These are phyloP conservation scores for Rallus limicola DNA, from an alignment of 2,113 vertebrate genomes.

Conservation along the genomic window DNA sequence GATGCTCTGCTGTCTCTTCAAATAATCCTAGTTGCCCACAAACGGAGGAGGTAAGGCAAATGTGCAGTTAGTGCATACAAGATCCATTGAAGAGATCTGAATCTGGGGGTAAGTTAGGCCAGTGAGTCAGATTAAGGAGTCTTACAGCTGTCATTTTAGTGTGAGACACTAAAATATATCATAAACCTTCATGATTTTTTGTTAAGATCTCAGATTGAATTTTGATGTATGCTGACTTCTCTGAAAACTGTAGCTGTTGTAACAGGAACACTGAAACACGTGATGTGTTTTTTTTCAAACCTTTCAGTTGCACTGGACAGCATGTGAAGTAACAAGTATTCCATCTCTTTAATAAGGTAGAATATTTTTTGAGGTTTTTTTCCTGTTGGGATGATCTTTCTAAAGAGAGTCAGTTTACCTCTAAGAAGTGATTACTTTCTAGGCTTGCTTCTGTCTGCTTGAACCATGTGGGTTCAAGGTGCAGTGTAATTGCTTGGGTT, in stretches of 20 bases:
- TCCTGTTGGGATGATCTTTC: background rate
- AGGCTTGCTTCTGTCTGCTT: background rate
- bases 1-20: background rate
- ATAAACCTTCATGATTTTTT: background rate
- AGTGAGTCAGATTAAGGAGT: background rate
- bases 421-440: background rate
- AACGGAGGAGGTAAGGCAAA: background rate
- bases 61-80: accelerated
- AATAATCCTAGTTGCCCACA: accelerated
- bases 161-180: background rate
- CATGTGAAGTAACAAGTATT: background rate
- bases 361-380: background rate
- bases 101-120: background rate
- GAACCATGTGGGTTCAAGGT: background rate
- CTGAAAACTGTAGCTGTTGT: background rate
- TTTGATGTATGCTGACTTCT: accelerated
- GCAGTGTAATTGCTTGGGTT: background rate
- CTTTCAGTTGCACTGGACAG: background rate
- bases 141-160: accelerated
- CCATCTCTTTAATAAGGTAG: background rate
- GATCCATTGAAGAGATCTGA: background rate
- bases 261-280: background rate
- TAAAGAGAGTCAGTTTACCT: background rate
- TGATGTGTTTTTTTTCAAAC: background rate
- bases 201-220: background rate